Conservation (phyloP, 2,113 vertebrate genomes). For the human region GRCh38 chr1:67128001-67128500, state of each 20-base stretch:
- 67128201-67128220: background rate
- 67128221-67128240: background rate
- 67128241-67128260: background rate
- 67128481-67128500: too few species aligned
- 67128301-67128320: background rate
- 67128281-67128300: background rate
- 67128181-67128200: background rate
- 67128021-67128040: background rate
- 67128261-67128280: background rate
- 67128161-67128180: background rate
- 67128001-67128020: slow-evolving; percentile 11
- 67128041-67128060: background rate
- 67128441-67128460: too few species aligned
- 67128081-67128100: background rate
- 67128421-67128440: too few species aligned
- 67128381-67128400: background rate
- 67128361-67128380: background rate
- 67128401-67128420: background rate
- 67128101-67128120: background rate
- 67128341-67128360: background rate
- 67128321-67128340: background rate
- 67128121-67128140: background rate
- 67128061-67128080: background rate
- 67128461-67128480: too few species aligned
- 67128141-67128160: background rate